Evolutionary conservation across 2,888 invertebrate species (phyloP), one percentile per base, ranked within the genome.

Genomic region (Pristionchus exspectatus): DNA sequence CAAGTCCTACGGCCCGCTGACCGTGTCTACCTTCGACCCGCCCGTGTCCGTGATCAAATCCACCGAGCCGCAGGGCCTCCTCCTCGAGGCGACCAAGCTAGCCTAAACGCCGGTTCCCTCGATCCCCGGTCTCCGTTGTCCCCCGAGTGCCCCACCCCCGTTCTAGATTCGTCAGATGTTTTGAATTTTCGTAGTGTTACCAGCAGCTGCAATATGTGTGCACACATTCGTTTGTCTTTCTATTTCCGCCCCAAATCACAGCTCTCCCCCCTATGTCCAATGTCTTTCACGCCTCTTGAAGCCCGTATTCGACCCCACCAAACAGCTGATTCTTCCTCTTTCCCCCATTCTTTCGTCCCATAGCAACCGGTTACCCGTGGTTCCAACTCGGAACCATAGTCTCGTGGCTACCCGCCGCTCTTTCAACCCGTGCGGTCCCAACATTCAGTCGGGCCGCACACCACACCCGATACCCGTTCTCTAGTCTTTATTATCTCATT

Each of bases 21-120:
- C 87, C 18, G 63, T 88, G 16, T 18, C 74, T 5, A 88, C 87
- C 21, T 88, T 88, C 74, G 87, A 88, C 74, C 72, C 74, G 54
- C 74, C 87, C 54, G 74, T 74, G 16, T 88, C 87, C 30, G 87
- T 88, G 33, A 88, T 88, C 54, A 88, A 88, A 74, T 38, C 87
- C 21, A 88, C 87, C 24, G 87, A 72, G 38, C 87, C 72, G 54
- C 72, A 54, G 16, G 87, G 74, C 21, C 38, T 59, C 24, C 72
- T 63, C 16, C 54, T 88, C n/a, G 87, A 88, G 56, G 87, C 87
- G 18, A 54, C 87, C 56, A 59, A 59, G 24, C 87, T 88, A 18
- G 21, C 72, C 87, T 74, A 87, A 69, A 27, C 50, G 27, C 81
- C 81, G 81, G 81, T 81, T n/a, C 50, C 38, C 16, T 4, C 9